Conservation (phyloP, 2,797 vertebrate species). For the Protonibea diacanthus region DNA sequence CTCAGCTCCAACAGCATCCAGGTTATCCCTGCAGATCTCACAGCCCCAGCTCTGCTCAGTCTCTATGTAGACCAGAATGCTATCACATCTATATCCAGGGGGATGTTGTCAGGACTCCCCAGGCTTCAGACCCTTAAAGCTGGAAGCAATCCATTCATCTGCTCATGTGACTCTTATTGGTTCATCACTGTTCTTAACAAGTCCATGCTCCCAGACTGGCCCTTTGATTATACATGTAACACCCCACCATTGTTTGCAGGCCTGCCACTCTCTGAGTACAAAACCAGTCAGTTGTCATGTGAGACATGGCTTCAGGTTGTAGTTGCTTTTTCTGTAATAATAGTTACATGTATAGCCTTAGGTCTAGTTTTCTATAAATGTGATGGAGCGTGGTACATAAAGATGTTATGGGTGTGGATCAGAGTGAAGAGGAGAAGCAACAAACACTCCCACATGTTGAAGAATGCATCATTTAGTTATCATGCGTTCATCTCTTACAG, state of each 20-base stretch:
- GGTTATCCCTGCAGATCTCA: slow-evolving; percentile 78
- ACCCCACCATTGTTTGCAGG: slow-evolving; percentile 78
- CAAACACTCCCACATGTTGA: slow-evolving; percentile 39
- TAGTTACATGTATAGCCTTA: slow-evolving; percentile 62
- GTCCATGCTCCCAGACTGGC: slow-evolving; percentile 86
- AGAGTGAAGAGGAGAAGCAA: slow-evolving; percentile 83
- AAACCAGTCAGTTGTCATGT: slow-evolving; percentile 82
- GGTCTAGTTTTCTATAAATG: slow-evolving; percentile 73
- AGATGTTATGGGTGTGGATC: slow-evolving; percentile 91
- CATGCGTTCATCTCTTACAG: slow-evolving; percentile 92
- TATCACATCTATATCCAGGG: slow-evolving; percentile 76
- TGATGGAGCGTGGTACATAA: slow-evolving; percentile 88
- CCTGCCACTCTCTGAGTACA: slow-evolving; percentile 78
- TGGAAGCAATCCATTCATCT: slow-evolving; percentile 81
- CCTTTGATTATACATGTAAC: slow-evolving; percentile 83
- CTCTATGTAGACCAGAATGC: slow-evolving; percentile 85
- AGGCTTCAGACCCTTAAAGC: slow-evolving; percentile 77
- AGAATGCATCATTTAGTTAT: slow-evolving; percentile 74
- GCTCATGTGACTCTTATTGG: slow-evolving; percentile 80
- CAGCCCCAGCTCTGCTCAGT: slow-evolving; percentile 66
- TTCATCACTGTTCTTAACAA: slow-evolving; percentile 75
- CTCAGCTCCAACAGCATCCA: slow-evolving; percentile 86
- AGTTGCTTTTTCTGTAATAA: slow-evolving; percentile 72
- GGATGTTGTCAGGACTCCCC: slow-evolving; percentile 80
- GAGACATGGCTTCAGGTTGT: slow-evolving; percentile 64